Evolutionary conservation across 2,888 invertebrate species (phyloP).

Genomic region (Clostera curtula): DNA sequence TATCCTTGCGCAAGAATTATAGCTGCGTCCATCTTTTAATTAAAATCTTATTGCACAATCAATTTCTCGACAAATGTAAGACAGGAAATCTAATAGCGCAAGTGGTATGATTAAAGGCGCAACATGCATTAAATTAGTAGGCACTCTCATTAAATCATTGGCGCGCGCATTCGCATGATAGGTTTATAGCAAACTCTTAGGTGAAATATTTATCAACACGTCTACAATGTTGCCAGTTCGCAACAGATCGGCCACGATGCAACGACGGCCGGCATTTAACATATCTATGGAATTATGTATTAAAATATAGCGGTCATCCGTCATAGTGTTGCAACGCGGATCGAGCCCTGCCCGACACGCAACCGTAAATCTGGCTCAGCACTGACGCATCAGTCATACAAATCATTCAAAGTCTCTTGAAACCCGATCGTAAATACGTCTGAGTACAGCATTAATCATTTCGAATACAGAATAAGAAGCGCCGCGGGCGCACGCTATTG

Average conservation of each 20-base stretch:
- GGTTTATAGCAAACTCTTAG: slow-evolving; percentile 9
- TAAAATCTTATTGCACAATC: too few species aligned
- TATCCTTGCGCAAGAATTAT: too few species aligned
- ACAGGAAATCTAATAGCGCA: slow-evolving; percentile 1
- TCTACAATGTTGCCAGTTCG: slow-evolving; percentile 17
- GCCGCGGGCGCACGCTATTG: slow-evolving; percentile 59
- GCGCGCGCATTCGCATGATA: slow-evolving; percentile 14
- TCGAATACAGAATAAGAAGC: slow-evolving; percentile 53
- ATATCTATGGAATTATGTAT: slow-evolving; percentile 43
- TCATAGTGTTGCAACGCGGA: slow-evolving; percentile 37
- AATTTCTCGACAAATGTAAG: too few species aligned
- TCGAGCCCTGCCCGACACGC: slow-evolving; percentile 45
- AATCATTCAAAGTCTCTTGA: slow-evolving; percentile 64
- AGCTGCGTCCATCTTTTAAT: too few species aligned
- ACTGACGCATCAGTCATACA: slow-evolving; percentile 54
- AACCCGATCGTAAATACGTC: slow-evolving; percentile 58
- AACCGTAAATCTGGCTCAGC: slow-evolving; percentile 56
- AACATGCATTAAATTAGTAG: slow-evolving; percentile 10
- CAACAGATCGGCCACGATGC: slow-evolving; percentile 5
- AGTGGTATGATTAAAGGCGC: slow-evolving; percentile 1
- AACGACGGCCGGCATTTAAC: slow-evolving; percentile 29
- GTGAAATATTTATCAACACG: slow-evolving; percentile 14
- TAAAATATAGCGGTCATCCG: slow-evolving; percentile 44
- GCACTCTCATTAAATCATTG: slow-evolving; percentile 12
- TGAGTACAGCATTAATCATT: slow-evolving; percentile 62